Evolutionary conservation across 1,140 invertebrate species (phyloP).

Genomic region (Linepithema humile): DNA sequence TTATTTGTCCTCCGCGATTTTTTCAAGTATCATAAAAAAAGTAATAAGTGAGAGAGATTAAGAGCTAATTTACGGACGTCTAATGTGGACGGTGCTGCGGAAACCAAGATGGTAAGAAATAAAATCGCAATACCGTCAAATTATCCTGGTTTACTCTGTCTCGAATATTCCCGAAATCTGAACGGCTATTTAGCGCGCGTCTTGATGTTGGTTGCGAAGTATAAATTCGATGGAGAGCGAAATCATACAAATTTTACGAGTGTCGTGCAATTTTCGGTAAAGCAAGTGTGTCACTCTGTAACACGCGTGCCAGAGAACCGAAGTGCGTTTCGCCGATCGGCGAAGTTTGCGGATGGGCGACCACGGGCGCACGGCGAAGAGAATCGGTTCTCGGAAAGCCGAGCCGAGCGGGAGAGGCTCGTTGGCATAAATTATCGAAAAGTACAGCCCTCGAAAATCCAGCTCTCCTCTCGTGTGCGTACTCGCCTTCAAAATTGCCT

Average conservation of each 20-base stretch:
- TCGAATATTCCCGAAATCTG: background rate
- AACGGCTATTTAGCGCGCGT: background rate
- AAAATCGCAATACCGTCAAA: background rate
- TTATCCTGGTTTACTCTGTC: background rate
- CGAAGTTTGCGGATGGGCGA: background rate
- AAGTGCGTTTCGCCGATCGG: constrained; percentile 48
- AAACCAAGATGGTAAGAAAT: background rate
- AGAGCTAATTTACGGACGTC: background rate
- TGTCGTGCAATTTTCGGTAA: constrained; percentile 14
- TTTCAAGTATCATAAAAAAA: background rate
- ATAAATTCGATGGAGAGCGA: background rate
- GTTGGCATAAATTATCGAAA: constrained; percentile 71
- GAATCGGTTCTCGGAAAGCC: constrained; percentile 59
- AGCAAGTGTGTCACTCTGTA: background rate
- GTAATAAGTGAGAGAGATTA: background rate
- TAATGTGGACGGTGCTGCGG: too few species aligned
- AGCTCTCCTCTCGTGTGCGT: constrained; percentile 41
- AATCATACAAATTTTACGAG: background rate
- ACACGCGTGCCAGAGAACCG: constrained; percentile 27
- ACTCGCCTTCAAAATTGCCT: constrained; percentile 65
- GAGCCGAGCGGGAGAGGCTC: constrained; percentile 28
- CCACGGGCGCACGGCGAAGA: too few species aligned
- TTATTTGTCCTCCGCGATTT: too few species aligned
- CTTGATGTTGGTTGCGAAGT: background rate
- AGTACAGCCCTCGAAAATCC: constrained; percentile 68